Evolutionary conservation across 2,113 vertebrate species (phyloP).

Genomic region (Probosciger aterrimus): DNA sequence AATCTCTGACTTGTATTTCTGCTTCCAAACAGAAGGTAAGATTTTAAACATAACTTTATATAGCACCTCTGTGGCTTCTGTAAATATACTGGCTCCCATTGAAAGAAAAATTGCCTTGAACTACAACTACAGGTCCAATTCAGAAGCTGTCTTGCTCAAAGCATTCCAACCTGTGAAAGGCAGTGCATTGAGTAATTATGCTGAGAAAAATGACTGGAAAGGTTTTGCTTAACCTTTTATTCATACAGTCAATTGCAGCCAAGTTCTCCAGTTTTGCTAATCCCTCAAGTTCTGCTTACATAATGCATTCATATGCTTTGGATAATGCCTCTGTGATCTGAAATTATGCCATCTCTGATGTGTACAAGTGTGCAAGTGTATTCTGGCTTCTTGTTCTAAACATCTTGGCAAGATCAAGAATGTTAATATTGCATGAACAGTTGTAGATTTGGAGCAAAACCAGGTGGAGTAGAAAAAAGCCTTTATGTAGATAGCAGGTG

Average conservation of each 20-base stretch:
- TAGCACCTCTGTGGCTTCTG: not conserved
- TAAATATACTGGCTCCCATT: not conserved
- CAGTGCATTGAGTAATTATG: not conserved
- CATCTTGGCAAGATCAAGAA: not conserved
- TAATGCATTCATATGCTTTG: not conserved
- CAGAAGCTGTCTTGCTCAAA: constrained; percentile 8
- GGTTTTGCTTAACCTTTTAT: constrained; percentile 53
- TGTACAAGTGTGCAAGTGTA: not conserved
- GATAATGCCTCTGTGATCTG: not conserved
- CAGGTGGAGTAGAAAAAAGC: constrained; percentile 10
- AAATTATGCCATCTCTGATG: not conserved
- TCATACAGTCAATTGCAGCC: constrained; percentile 18
- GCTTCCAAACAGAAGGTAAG: not conserved
- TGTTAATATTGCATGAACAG: constrained; percentile 32
- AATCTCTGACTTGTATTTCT: not conserved
- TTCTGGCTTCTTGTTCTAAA: not conserved
- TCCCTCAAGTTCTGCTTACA: constrained; percentile 24
- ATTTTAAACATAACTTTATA: not conserved
- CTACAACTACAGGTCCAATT: not conserved
- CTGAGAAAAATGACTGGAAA: constrained; percentile 44
- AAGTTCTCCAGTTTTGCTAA: constrained; percentile 45
- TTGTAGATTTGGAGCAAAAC: not conserved
- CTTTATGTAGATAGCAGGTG: not conserved
- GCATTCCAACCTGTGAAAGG: not conserved
- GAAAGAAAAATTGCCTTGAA: constrained; percentile 12